These are phyloP conservation scores for Empidonax traillii DNA, from an alignment of 2,113 vertebrate genomes.

Conservation along the genomic window DNA sequence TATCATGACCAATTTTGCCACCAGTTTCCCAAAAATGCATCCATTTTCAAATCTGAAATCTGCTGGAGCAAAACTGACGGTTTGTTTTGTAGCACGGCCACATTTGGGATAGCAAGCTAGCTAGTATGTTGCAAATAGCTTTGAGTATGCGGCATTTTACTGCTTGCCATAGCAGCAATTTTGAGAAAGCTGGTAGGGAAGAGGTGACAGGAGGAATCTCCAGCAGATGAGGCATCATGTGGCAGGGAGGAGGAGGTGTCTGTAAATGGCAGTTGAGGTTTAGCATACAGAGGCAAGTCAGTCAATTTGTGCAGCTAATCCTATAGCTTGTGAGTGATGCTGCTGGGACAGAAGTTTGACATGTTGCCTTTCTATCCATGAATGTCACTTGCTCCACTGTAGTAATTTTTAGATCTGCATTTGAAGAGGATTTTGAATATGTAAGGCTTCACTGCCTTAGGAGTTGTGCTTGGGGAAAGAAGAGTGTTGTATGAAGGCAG, in stretches of 20 bases:
- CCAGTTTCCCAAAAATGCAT: background rate
- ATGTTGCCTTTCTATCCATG: background rate
- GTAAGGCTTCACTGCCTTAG: background rate
- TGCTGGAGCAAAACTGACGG: background rate
- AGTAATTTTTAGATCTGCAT: background rate
- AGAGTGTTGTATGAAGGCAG: background rate
- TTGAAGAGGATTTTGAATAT: background rate
- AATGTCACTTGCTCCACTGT: background rate
- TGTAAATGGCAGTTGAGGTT: background rate
- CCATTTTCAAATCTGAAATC: background rate
- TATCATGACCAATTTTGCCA: background rate
- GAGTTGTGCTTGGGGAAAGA: background rate
- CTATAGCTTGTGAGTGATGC: background rate
- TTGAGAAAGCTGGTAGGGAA: background rate
- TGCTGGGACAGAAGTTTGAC: background rate
- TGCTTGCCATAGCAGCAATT: background rate
- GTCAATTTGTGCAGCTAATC: background rate
- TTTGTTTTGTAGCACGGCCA: background rate
- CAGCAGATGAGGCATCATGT: background rate
- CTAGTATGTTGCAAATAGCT: background rate
- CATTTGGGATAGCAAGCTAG: background rate
- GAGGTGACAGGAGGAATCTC: background rate
- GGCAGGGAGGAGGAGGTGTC: background rate
- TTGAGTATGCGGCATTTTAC: background rate
- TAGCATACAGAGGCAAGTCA: background rate